Conservation (phyloP, 2,888 invertebrate species). For the Philereme vetulata region DNA sequence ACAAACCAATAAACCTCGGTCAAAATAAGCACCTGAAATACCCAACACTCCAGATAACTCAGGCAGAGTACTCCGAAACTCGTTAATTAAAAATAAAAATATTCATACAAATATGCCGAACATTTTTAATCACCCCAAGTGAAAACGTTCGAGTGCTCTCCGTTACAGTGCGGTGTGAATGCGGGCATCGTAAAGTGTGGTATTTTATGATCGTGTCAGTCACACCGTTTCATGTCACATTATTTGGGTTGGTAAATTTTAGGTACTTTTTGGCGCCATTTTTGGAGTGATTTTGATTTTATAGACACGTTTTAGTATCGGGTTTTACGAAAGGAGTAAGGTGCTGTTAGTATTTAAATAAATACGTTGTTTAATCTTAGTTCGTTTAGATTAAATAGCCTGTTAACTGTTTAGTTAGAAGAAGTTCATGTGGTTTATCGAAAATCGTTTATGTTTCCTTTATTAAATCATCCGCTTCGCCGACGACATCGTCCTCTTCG, state of each 20-base stretch:
- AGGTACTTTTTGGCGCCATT: conserved; percentile 28
- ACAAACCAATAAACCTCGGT: background rate
- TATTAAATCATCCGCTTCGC: too few species aligned
- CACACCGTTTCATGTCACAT: conserved; percentile 42
- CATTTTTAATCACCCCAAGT: conserved; percentile 17
- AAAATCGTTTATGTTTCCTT: too few species aligned
- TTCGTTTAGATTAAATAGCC: too few species aligned
- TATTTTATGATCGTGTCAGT: conserved; percentile 40
- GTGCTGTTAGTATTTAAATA: conserved; percentile 3
- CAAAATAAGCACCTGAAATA: background rate
- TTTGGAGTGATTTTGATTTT: conserved; percentile 32
- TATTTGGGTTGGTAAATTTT: conserved; percentile 26
- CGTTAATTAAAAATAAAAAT: conserved; percentile 17
- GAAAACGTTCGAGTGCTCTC: conserved; percentile 2
- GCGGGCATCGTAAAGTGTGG: conserved; percentile 50
- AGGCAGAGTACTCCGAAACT: background rate
- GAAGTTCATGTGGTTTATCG: too few species aligned
- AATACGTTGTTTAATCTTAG: background rate
- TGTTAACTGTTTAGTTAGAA: background rate
- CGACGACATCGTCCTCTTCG: too few species aligned
- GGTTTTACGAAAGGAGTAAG: conserved; percentile 15
- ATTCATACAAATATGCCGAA: conserved; percentile 10
- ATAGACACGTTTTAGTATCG: conserved; percentile 24
- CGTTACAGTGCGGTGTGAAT: conserved; percentile 20
- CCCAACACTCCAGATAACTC: conserved; percentile 4